Conservation (phyloP, 2,113 vertebrate species). For the Amazona vittata region DNA sequence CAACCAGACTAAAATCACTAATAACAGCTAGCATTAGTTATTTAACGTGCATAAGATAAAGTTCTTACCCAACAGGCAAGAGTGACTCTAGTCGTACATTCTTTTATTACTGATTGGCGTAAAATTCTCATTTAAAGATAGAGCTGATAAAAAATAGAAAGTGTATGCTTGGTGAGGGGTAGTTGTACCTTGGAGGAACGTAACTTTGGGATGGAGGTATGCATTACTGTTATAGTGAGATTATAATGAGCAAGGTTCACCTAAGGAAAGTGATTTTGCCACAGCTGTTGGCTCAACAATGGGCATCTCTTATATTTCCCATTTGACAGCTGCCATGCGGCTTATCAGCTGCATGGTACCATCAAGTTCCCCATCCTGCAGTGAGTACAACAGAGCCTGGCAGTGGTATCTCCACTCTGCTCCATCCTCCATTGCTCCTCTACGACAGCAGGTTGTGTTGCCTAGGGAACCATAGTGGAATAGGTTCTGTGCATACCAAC, state of each 20-base stretch:
- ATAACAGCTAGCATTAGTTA: neutral
- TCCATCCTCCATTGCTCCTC: neutral
- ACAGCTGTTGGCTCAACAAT: neutral
- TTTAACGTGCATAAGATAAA: neutral
- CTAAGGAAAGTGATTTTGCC: neutral
- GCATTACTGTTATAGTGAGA: neutral
- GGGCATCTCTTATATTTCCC: neutral
- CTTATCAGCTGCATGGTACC: neutral
- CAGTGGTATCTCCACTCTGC: neutral
- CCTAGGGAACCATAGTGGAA: neutral
- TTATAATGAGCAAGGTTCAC: neutral
- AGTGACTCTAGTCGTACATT: neutral
- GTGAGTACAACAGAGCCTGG: neutral
- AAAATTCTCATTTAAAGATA: neutral
- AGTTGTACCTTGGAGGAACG: neutral
- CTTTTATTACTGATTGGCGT: neutral
- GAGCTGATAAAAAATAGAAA: neutral
- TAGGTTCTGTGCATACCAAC: neutral
- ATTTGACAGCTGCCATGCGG: neutral
- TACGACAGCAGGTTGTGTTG: neutral
- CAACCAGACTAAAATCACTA: neutral
- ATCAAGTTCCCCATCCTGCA: neutral
- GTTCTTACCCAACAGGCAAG: neutral
- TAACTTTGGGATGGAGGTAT: neutral
- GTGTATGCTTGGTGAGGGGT: neutral